Percentiles rank a stretch among this genome's conserved stretches.
Conservation (phyloP, 1,140 invertebrate genomes). For the Hyles euphorbiae region DNA sequence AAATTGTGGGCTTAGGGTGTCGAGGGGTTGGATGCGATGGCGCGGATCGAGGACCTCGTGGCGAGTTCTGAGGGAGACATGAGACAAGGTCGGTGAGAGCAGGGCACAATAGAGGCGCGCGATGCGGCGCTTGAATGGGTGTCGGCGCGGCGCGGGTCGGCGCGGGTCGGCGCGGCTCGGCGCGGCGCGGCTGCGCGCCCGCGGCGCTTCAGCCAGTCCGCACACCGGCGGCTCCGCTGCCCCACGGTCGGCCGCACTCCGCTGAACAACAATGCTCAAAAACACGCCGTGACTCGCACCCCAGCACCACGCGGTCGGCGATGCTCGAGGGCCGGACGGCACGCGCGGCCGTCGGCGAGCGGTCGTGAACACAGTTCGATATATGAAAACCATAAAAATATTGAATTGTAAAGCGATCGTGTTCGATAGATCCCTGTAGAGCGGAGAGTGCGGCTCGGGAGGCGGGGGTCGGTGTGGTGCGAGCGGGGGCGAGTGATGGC, state of each 20-base stretch:
- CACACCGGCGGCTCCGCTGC: conserved; percentile 74
- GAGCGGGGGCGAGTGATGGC: conserved; percentile 41
- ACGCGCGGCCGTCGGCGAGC: conserved; percentile 63
- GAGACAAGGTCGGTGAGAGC: conserved; percentile 18
- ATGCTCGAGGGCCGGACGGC: conserved; percentile 64
- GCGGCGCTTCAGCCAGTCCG: conserved; percentile 64
- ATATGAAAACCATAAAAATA: conserved; percentile 64
- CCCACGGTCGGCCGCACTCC: conserved; percentile 71
- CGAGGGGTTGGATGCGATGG: conserved; percentile 1
- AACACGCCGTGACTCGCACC: conserved; percentile 60
- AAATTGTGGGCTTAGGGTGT: too few relatives aligned
- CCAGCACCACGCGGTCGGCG: conserved; percentile 50
- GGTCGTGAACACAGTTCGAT: conserved; percentile 59
- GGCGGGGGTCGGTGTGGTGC: conserved; percentile 53
- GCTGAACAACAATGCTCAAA: conserved; percentile 70
- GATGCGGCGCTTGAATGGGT: conserved; percentile 31
- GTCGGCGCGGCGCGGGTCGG: conserved; percentile 30
- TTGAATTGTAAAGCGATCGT: conserved; percentile 59
- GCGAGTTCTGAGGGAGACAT: conserved; percentile 7
- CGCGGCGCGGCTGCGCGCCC: conserved; percentile 48
- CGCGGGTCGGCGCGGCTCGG: conserved; percentile 38
- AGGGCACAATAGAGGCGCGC: conserved; percentile 22
- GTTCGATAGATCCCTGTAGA: conserved; percentile 54
- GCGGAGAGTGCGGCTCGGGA: conserved; percentile 54
- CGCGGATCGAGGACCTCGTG: conserved; percentile 18